phyloP scores from a whole-genome alignment of 2,888 invertebrate genomes.

The Epistrophe grossulariae region DNA sequence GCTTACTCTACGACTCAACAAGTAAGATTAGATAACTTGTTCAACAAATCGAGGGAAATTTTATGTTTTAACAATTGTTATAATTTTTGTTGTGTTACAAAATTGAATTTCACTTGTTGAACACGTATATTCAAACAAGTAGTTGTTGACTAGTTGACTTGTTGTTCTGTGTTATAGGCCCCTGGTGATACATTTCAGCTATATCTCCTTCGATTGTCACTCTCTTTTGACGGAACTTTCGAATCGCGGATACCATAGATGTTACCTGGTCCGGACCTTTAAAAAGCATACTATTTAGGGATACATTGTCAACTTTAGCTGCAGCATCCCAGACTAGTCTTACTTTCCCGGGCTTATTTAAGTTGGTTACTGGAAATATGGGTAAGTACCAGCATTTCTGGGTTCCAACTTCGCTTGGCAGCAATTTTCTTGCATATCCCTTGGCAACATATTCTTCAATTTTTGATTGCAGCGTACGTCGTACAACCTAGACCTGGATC shows the following conservation, averaged over 20 bases:
- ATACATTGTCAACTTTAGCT: no score
- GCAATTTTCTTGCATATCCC: constrained; percentile 71
- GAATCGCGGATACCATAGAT: constrained; percentile 1
- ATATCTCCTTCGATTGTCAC: constrained; percentile 77
- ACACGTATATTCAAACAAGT: no score
- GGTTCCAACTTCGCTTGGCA: constrained; percentile 56
- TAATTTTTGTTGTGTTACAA: no score
- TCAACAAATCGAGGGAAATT: no score
- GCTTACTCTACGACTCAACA: no score
- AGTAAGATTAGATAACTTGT: no score
- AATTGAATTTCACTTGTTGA: no score
- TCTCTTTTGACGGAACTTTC: constrained; percentile 77
- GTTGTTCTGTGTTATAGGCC: no score
- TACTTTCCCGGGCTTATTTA: constrained; percentile 39
- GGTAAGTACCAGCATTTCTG: constrained; percentile 58
- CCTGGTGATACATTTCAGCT: constrained; percentile 77
- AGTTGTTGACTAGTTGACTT: no score
- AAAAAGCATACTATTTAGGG: constrained; percentile 73
- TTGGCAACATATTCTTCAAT: constrained; percentile 70
- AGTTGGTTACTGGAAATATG: constrained; percentile 76
- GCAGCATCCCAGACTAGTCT: no score
- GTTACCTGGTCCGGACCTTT: constrained; percentile 79
- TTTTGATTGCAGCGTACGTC: constrained; percentile 31
- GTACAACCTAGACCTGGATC: constrained; percentile 16
- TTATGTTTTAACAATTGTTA: no score